These are phyloP conservation scores for Nomada goodeniana DNA, from an alignment of 2,888 invertebrate genomes.

Conservation along the genomic window DNA sequence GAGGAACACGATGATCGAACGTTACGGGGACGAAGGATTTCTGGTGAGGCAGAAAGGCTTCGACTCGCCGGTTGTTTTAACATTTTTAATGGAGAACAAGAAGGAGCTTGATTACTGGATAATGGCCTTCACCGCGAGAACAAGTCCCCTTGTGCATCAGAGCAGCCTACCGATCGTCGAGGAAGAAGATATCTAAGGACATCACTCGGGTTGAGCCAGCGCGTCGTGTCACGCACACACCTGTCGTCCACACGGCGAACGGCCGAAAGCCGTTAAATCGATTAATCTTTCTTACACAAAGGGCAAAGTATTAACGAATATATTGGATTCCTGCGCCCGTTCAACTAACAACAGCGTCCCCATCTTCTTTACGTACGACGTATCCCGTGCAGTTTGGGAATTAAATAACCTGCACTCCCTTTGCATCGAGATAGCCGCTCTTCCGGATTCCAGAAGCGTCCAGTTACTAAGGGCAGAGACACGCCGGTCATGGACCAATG, in stretches of 20 bases:
- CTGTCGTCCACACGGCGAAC: conserved; percentile 47
- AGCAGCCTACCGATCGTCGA: conserved; percentile 87
- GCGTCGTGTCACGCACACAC: conserved; percentile 33
- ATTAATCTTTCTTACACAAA: conserved; percentile 19
- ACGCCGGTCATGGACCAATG: background rate
- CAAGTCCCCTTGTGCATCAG: conserved; percentile 85
- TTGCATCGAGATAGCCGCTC: conserved; percentile 12
- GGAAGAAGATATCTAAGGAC: conserved; percentile 86
- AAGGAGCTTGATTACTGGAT: conserved; percentile 87
- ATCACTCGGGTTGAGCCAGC: background rate
- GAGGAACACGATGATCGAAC: conserved; percentile 87
- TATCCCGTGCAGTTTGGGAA: no score
- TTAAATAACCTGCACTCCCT: background rate
- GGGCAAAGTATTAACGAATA: conserved; percentile 1
- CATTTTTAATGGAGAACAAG: conserved; percentile 86
- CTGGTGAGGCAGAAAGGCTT: conserved; percentile 87
- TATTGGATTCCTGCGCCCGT: conserved; percentile 4
- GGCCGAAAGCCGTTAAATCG: conserved; percentile 66
- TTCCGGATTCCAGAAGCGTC: conserved; percentile 32
- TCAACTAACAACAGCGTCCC: background rate
- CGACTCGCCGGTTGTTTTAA: conserved; percentile 87
- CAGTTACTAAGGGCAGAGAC: background rate
- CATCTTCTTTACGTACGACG: no score
- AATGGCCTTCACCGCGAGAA: conserved; percentile 86
- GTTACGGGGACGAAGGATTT: conserved; percentile 86